phyloP scores from a whole-genome alignment of 2,888 invertebrate species.

The Torymus texanus region DNA sequence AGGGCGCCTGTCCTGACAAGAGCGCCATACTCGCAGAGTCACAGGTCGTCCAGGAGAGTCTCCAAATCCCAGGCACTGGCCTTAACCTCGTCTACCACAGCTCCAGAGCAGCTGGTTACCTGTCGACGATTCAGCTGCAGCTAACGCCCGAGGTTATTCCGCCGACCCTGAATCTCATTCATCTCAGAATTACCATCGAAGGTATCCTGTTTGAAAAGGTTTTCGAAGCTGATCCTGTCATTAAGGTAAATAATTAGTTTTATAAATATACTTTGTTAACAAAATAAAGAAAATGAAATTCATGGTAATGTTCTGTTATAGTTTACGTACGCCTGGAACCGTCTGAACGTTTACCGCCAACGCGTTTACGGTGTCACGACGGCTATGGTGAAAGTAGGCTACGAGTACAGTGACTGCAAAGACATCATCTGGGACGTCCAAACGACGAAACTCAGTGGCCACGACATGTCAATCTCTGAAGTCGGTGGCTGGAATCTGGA shows the following conservation, averaged over 20 bases:
- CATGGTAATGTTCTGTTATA: neutral
- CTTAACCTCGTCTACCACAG: slow-evolving; percentile 98
- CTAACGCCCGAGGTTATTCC: slow-evolving; percentile 91
- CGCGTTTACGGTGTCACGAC: slow-evolving; percentile 97
- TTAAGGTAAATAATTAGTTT: slow-evolving; percentile 78
- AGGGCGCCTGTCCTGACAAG: slow-evolving; percentile 94
- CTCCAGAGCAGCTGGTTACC: slow-evolving; percentile 93
- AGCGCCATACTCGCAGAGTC: slow-evolving; percentile 93
- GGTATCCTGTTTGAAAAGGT: slow-evolving; percentile 94
- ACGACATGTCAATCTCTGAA: slow-evolving; percentile 97
- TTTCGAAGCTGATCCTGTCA: slow-evolving; percentile 97
- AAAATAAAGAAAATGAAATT: neutral
- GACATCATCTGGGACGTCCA: slow-evolving; percentile 97
- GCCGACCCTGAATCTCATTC: slow-evolving; percentile 88
- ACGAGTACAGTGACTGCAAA: slow-evolving; percentile 94
- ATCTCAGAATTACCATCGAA: slow-evolving; percentile 94
- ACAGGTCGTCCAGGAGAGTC: slow-evolving; percentile 95
- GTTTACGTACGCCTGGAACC: slow-evolving; percentile 98
- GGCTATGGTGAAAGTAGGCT: slow-evolving; percentile 96
- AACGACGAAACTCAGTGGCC: slow-evolving; percentile 95
- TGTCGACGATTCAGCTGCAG: slow-evolving; percentile 94
- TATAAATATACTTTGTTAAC: neutral
- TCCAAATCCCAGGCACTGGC: slow-evolving; percentile 95
- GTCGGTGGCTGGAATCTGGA: slow-evolving; percentile 99
- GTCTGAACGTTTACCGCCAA: slow-evolving; percentile 96